phyloP scores from a whole-genome alignment of 1,140 invertebrate species.

The Anagrus nilaparvatae region DNA sequence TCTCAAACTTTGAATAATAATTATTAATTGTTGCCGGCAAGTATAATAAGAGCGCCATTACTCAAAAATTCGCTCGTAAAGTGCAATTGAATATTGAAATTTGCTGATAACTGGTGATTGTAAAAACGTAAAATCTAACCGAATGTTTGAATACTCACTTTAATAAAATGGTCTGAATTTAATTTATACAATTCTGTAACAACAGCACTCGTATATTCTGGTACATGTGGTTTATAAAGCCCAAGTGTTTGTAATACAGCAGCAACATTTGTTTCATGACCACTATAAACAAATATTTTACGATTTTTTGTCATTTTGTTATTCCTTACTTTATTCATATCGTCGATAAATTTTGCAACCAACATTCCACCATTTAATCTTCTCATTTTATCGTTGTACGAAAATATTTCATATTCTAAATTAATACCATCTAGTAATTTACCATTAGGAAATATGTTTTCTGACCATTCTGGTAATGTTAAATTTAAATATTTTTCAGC shows the following conservation, averaged over 20 bases:
- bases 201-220: constrained; percentile 44
- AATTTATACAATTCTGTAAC: constrained; percentile 29
- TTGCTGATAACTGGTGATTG: too few species aligned
- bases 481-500: constrained; percentile 22
- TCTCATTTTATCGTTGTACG: constrained; percentile 27
- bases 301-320: not conserved
- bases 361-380: constrained; percentile 12
- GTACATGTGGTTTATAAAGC: constrained; percentile 50
- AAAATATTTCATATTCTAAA: constrained; percentile 38
- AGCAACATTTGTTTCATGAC: constrained; percentile 61
- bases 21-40: too few species aligned
- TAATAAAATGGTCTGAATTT: constrained; percentile 15
- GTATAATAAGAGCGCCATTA: too few species aligned
- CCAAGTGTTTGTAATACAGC: constrained; percentile 52
- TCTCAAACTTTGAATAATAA: too few species aligned
- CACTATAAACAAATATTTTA: constrained; percentile 51
- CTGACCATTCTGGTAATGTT: constrained; percentile 26
- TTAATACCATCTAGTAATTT: constrained; percentile 16
- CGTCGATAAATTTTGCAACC: constrained; percentile 7
- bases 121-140: too few species aligned
- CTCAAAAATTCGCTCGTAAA: too few species aligned
- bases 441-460: constrained; percentile 24
- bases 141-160: too few species aligned
- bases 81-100: too few species aligned
- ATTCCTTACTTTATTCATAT: constrained; percentile 24